These are phyloP conservation scores for Pelagia noctiluca DNA, from an alignment of 30 jellyfish, hydroid and myxozoan genomes.

Conservation along the genomic window DNA sequence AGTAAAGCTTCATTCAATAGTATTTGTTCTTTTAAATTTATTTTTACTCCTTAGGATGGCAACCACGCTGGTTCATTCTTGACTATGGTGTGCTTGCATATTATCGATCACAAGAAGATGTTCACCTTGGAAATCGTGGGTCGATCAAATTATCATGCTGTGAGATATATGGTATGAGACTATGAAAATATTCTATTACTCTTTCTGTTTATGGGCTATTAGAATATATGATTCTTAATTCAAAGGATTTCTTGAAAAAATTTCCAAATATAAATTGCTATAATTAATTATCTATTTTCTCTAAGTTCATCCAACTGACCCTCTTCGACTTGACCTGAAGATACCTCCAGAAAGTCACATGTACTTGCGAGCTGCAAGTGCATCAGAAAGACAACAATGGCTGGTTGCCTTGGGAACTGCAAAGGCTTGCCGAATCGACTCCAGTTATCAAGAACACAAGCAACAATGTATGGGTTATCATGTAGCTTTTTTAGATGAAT, in stretches of 20 bases:
- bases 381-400: constrained; percentile 96
- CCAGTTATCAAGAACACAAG: constrained; percentile 76
- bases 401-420: constrained; percentile 98
- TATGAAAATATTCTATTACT: too few relatives aligned
- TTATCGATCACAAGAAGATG: constrained; percentile 93
- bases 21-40: too few relatives aligned
- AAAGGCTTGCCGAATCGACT: constrained; percentile 88
- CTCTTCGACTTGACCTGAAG: constrained; percentile 87
- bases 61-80: constrained; percentile 95
- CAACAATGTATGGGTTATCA: constrained; percentile 74
- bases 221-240: too few relatives aligned
- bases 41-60: constrained; percentile 85
- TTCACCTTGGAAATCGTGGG: constrained; percentile 93
- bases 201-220: too few relatives aligned
- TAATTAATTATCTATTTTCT: not conserved
- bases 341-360: constrained; percentile 94
- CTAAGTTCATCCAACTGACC: constrained; percentile 90
- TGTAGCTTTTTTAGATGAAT: too few relatives aligned
- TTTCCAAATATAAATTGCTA: too few relatives aligned
- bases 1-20: too few relatives aligned
- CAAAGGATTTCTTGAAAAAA: too few relatives aligned
- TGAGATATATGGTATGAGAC: constrained; percentile 86
- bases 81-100: constrained; percentile 96
- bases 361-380: constrained; percentile 88
- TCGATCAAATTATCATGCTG: constrained; percentile 93